Evolutionary conservation across 2,797 vertebrate species (phyloP), one percentile per base, ranked within the genome.

Genomic region (Lagocephalus sceleratus): DNA sequence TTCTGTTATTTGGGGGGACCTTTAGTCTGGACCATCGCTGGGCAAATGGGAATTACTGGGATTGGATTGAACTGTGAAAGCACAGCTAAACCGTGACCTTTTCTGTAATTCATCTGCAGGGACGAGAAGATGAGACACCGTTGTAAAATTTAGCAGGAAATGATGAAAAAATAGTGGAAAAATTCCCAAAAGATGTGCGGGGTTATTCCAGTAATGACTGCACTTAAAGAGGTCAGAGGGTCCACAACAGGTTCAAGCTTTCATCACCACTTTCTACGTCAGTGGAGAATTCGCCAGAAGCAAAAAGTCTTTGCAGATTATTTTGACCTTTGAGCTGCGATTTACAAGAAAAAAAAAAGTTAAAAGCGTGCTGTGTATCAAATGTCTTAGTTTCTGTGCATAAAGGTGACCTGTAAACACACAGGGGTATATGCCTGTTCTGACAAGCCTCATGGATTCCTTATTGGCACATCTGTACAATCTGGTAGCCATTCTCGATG

Each of bases 401-500:
- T 53, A n/a, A n/a, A 50, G 15, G 3, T n/a, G 20, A 42, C 20
- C 52, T 22, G 52, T 12, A n/a, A 20, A 22, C 15, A 39, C 20
- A 42, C 39, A 5, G 23, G 22, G 29, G 19, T 32, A 46, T 51
- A 47, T 51, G 50, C 78, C 26, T 76, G 78, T 67, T 51, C 51
- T 1, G 38, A 71, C 78, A 29, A 55, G 76, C 63, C 44, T 16
- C 21, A 10, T 53, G 17, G 5, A 51, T 23, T 51, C 23, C 41
- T 66, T 51, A 68, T 51, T 38, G 46, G 11, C 32, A 35, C 29
- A 56, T 75, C 61, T 35, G 32, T 5, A 35, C 32, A 14, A 2
- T 35, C 32, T 35, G 14, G 32, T 35, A 35, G 32, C 32, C 5
- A 14, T 35, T 35, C 32, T 14, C 12, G 9, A 35, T 35, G 32